Evolutionary conservation across 2,888 invertebrate species (phyloP), one percentile per base, ranked within the genome.

Genomic region (Bedellia somnulentella): DNA sequence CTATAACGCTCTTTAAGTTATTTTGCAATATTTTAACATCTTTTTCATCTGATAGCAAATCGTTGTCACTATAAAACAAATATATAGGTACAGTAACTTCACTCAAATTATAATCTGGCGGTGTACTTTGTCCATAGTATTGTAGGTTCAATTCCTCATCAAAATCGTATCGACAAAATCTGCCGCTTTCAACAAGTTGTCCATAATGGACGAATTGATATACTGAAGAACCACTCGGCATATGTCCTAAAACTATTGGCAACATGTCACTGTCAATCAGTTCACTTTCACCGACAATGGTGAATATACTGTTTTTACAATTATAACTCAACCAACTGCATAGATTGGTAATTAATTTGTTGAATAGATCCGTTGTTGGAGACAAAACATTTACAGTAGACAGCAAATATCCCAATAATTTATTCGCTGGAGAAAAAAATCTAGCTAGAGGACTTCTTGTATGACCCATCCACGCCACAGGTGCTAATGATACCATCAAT

Each of bases 201-300:
- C 59, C 67, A 29, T 59, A 75, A 40, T 75, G 76, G 1, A 61
- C 32, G 13, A 83, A 53, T 37, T 81, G 80, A 23, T 66, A 47
- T 0, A 61, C 57, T 0, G 82, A 80, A 0, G 79, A 62, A 0
- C 81, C 80, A 1, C 78, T 75, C 1, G 86, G 86, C n/a, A 73
- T 37, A 32, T 85, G 84, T 0, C 77, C 77, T 2, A 81, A 41
- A 15, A 86, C 67, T 0, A 81, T 67, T 0, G 84, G 81, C 22
- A 83, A 35, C 44, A 83, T 58, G 1, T 78, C 71, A 57, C 77
- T 36, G 4, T 57, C 50, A 8, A 63, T 44, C 10, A 43, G 39
- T 21, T 49, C 52, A 14, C 40, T 38, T 8, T 57, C 47, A 0
- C 68, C 68, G 1, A 57, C 43, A 1, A 64, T 31, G 21, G 46